A percentile compares a stretch with the other conserved stretches of the same genome.
These are phyloP conservation scores for Acanthurus leucopareius DNA, from an alignment of 2,797 vertebrate species.

Conservation along the genomic window DNA sequence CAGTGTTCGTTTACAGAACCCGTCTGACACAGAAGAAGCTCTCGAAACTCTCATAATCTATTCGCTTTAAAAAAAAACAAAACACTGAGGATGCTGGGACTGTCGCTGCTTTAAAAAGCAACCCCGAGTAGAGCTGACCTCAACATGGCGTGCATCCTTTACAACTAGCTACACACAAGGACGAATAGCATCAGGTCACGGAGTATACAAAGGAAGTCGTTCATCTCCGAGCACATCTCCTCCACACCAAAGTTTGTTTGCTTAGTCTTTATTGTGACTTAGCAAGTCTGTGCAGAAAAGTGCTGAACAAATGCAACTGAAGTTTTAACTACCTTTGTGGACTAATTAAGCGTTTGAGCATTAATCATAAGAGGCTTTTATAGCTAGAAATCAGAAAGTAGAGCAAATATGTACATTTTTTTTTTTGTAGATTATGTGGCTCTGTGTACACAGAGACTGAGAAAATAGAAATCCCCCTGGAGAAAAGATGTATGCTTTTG, in stretches of 20 bases:
- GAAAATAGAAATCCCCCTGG: not conserved
- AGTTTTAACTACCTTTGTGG: conserved; percentile 13
- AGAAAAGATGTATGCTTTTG: not conserved
- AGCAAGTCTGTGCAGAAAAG: not conserved
- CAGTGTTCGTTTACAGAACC: conserved; percentile 17
- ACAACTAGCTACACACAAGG: not conserved
- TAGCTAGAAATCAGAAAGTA: conserved; percentile 12
- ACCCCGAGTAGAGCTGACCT: not conserved
- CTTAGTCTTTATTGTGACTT: conserved; percentile 5
- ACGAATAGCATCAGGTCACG: not conserved
- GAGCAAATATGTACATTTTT: conserved; percentile 14
- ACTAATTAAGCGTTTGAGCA: conserved; percentile 11
- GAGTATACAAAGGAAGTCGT: conserved; percentile 7
- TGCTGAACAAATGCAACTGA: conserved; percentile 19
- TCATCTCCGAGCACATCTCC: not conserved
- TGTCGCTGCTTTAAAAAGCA: conserved; percentile 24
- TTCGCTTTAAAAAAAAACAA: conserved; percentile 11
- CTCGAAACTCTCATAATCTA: conserved; percentile 11
- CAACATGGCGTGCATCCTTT: conserved; percentile 4
- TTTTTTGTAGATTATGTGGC: not conserved
- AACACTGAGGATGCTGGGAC: not conserved
- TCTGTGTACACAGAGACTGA: not conserved
- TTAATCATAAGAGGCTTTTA: conserved; percentile 26
- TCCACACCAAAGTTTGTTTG: not conserved
- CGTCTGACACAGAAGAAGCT: not conserved